These are phyloP conservation scores for Tachina grossa DNA, from an alignment of 2,888 invertebrate genomes.

Conservation along the genomic window DNA sequence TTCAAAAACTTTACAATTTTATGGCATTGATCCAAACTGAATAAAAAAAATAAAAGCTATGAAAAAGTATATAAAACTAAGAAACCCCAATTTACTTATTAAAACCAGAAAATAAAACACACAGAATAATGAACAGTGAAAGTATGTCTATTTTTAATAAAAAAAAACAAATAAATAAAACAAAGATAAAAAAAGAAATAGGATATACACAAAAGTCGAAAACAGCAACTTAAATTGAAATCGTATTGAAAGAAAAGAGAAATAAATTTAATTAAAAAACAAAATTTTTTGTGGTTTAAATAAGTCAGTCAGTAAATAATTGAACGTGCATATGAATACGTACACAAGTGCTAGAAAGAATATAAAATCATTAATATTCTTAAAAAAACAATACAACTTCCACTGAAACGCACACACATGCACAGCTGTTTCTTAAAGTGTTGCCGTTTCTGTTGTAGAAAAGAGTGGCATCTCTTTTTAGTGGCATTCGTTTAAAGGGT, in stretches of 20 bases:
- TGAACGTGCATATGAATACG: neutral
- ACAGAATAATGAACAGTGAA: constrained; percentile 50
- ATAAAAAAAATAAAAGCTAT: constrained; percentile 14
- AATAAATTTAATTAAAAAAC: constrained; percentile 38
- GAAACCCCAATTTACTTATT: constrained; percentile 43
- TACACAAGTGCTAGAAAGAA: neutral
- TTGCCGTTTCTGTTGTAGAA: neutral
- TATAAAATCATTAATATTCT: constrained; percentile 44
- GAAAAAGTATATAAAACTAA: constrained; percentile 20
- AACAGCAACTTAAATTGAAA: constrained; percentile 20
- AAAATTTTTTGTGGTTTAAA: constrained; percentile 1
- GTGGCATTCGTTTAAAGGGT: too few species aligned
- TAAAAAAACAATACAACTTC: neutral
- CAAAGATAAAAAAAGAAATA: neutral
- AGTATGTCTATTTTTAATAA: constrained; percentile 36
- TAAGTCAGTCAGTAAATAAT: constrained; percentile 14
- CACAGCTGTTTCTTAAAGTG: neutral
- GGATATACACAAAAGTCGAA: neutral
- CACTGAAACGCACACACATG: neutral
- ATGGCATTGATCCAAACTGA: constrained; percentile 59
- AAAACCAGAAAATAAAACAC: constrained; percentile 10
- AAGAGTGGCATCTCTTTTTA: too few species aligned
- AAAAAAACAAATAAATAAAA: neutral
- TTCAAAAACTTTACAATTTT: constrained; percentile 42
- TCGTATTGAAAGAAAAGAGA: constrained; percentile 7